Evolutionary conservation across 2,113 vertebrate genomes (phyloP), one percentile per base, ranked within the genome.

Genomic region (Corythoichthys haematopterus): DNA sequence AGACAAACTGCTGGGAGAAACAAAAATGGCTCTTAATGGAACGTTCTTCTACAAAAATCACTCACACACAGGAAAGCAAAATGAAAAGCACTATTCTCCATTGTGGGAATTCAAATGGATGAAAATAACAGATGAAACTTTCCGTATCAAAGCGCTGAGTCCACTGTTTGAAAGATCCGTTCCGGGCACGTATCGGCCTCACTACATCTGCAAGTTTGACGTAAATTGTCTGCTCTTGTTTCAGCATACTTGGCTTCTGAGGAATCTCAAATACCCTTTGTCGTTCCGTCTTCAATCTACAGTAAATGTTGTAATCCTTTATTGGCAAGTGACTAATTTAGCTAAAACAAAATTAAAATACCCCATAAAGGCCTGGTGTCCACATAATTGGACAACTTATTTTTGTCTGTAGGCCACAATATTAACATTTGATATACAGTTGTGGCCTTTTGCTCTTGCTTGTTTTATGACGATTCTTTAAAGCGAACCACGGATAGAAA

Each of bases 61-160:
- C 61, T 37, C 20, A 77, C 72, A 75, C 46, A 12, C 37, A 20
- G 58, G 2, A 10, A 4, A 10, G 36, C 14, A 20, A 16, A 36
- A 38, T n/a, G 38, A 33, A 15, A 14, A 47, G 11, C 12, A 62
- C 60, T n/a, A 65, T 57, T 37, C 70, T 63, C 64, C 71, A 65
- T 50, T 66, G 40, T 65, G 56, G 66, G 70, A 69, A 67, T 69
- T 61, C 72, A 66, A 51, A 65, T 72, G 36, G 53, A 33, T 68
- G 70, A 74, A 74, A 80, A 77, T 82, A 66, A 7, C 38, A 78
- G 83, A 63, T 80, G 77, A 84, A 71, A 78, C 70, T 74, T 70
- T 77, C 73, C 79, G 77, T 77, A 79, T 80, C 75, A 65, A 70
- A 16, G 76, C 72, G 71, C 67, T 70, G 64, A 66, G 63, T 45